A percentile compares a stretch with the other conserved stretches of the same genome.
These are phyloP conservation scores for Mobula hypostoma DNA, from an alignment of 2,113 vertebrate genomes.

Conservation along the genomic window DNA sequence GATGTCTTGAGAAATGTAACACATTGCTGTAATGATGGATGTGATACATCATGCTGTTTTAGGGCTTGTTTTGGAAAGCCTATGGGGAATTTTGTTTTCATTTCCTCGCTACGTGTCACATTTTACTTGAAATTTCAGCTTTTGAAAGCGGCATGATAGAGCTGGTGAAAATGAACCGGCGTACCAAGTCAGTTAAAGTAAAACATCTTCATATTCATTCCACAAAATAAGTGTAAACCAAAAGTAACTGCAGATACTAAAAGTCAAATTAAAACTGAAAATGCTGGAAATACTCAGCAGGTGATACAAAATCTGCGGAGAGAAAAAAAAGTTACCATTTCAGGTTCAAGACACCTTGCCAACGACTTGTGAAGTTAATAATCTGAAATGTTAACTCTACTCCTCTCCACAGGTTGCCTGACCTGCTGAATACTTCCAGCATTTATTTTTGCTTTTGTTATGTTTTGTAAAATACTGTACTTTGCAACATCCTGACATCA, in stretches of 20 bases:
- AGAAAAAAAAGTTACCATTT: too few relatives aligned
- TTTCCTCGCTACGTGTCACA: constrained; percentile 22
- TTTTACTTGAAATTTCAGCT: neutral
- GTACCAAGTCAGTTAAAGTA: neutral
- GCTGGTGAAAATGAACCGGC: neutral
- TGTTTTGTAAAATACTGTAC: neutral
- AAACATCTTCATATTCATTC: neutral
- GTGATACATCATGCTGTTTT: constrained; percentile 27
- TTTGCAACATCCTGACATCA: neutral
- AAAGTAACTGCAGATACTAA: too few relatives aligned
- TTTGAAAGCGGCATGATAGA: neutral
- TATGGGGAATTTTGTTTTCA: neutral
- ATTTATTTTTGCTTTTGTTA: too few relatives aligned
- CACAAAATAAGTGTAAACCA: too few relatives aligned
- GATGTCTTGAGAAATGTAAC: neutral
- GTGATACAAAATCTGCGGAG: too few relatives aligned
- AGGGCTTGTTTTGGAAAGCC: neutral
- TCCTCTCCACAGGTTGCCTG: too few relatives aligned
- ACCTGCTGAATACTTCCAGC: too few relatives aligned
- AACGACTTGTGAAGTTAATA: too few relatives aligned
- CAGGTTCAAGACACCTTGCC: too few relatives aligned
- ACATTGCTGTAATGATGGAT: constrained; percentile 13
- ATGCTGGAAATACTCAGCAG: too few relatives aligned
- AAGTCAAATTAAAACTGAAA: too few relatives aligned
- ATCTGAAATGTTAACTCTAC: too few relatives aligned